These are phyloP conservation scores for Trachymyrmex cornetzi DNA, from an alignment of 1,140 invertebrate genomes.

Conservation along the genomic window DNA sequence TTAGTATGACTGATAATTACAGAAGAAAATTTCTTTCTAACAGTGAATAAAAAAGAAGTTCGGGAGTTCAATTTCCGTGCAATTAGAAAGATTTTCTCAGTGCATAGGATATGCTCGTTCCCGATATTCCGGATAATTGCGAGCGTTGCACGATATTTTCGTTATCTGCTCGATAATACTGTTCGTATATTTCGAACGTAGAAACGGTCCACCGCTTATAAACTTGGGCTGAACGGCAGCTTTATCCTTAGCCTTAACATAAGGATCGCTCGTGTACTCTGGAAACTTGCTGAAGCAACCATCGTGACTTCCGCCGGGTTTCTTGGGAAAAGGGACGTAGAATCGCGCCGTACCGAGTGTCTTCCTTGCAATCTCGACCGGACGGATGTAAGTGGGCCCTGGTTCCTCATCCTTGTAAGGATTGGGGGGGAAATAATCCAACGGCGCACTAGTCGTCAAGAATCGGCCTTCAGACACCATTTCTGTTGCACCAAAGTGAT, in stretches of 20 bases:
- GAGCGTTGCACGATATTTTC: conserved; percentile 77
- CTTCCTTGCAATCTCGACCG: conserved; percentile 39
- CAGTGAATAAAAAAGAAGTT: conserved; percentile 7
- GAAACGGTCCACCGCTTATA: conserved; percentile 70
- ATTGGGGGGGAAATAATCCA: conserved; percentile 78
- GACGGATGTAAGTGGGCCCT: conserved; percentile 74
- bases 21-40: background rate
- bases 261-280: conserved; percentile 69
- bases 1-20: conserved; percentile 4
- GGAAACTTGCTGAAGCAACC: conserved; percentile 82
- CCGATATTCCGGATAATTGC: conserved; percentile 78
- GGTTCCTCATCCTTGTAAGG: conserved; percentile 69
- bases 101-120: conserved; percentile 76
- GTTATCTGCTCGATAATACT: conserved; percentile 82
- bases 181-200: conserved; percentile 78
- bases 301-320: conserved; percentile 77
- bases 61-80: background rate
- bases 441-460: conserved; percentile 60
- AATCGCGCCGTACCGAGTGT: conserved; percentile 57
- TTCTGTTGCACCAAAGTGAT: conserved; percentile 13
- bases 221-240: conserved; percentile 48
- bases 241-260: conserved; percentile 51
- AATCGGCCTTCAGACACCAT: conserved; percentile 56
- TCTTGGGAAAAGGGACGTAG: conserved; percentile 78
- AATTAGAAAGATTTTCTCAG: conserved; percentile 36